Evolutionary conservation across 2,888 invertebrate genomes (phyloP).

Genomic region (Diaperis boleti): DNA sequence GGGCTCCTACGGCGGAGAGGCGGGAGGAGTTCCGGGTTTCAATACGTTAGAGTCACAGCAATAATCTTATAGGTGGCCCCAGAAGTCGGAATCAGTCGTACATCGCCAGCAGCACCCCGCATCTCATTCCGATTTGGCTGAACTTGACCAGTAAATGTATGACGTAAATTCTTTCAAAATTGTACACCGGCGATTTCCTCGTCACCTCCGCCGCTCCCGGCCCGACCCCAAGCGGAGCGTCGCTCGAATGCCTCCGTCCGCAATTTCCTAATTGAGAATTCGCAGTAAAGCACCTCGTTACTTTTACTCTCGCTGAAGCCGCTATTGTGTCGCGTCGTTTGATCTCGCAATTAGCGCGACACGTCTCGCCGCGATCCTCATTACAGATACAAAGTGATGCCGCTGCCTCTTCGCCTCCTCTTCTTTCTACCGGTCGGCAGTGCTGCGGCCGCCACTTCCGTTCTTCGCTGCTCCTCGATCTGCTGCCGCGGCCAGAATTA

Average conservation of each 20-base stretch:
- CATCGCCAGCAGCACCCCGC: too few species aligned
- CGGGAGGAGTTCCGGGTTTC: too few species aligned
- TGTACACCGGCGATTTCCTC: not conserved
- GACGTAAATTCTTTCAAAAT: too few species aligned
- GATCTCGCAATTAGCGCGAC: slow-evolving; percentile 62
- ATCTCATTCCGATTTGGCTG: too few species aligned
- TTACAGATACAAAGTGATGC: slow-evolving; percentile 58
- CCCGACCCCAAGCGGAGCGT: not conserved
- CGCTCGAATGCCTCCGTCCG: not conserved
- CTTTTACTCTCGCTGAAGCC: slow-evolving; percentile 50
- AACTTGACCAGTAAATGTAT: too few species aligned
- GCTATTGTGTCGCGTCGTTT: slow-evolving; percentile 54
- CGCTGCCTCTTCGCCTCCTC: too few species aligned
- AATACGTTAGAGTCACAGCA: too few species aligned
- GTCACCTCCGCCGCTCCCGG: not conserved
- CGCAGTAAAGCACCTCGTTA: slow-evolving; percentile 51
- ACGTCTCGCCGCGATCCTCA: slow-evolving; percentile 57
- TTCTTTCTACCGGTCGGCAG: slow-evolving; percentile 46
- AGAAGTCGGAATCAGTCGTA: too few species aligned
- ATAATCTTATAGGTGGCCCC: too few species aligned
- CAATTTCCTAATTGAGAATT: slow-evolving; percentile 47
- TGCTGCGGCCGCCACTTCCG: slow-evolving; percentile 48
- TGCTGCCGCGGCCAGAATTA: slow-evolving; percentile 22
- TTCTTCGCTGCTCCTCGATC: slow-evolving; percentile 20
- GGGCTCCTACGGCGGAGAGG: not conserved